phyloP scores from a whole-genome alignment of 2,888 invertebrate genomes.

The Cinara cedri region DNA sequence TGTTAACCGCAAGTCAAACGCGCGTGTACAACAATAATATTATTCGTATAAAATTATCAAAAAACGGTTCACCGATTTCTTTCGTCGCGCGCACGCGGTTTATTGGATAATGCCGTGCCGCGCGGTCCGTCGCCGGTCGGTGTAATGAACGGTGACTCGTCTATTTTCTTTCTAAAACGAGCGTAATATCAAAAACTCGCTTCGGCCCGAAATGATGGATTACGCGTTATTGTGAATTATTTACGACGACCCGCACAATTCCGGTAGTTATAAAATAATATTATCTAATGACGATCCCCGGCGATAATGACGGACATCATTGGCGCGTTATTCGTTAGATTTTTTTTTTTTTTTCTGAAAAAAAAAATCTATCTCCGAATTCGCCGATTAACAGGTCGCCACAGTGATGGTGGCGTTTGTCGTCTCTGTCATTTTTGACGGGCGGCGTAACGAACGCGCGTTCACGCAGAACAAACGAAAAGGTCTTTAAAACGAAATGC shows the following conservation, averaged over 20 bases:
- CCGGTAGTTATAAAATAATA: conserved; percentile 10
- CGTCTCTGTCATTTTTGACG: too few relatives aligned
- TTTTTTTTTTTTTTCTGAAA: too few relatives aligned
- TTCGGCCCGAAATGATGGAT: conserved; percentile 36
- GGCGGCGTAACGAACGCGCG: too few relatives aligned
- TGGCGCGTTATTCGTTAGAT: too few relatives aligned
- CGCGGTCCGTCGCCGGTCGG: background rate
- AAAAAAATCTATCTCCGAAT: too few relatives aligned
- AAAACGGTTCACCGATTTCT: background rate
- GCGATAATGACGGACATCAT: background rate
- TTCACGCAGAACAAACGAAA: too few relatives aligned
- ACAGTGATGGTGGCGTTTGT: too few relatives aligned
- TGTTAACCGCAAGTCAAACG: background rate
- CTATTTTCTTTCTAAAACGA: background rate
- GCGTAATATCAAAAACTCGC: background rate
- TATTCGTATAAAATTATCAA: background rate
- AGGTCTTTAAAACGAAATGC: too few relatives aligned
- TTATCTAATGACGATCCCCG: background rate
- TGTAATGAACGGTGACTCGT: conserved; percentile 35
- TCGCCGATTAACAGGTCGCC: too few relatives aligned
- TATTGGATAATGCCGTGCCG: too few relatives aligned
- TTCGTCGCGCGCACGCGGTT: too few relatives aligned
- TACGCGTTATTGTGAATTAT: conserved; percentile 11
- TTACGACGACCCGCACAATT: conserved; percentile 9
- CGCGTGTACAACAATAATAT: background rate